These are phyloP conservation scores for Dryocosmus kuriphilus DNA, from an alignment of 2,888 invertebrate species.

Conservation along the genomic window DNA sequence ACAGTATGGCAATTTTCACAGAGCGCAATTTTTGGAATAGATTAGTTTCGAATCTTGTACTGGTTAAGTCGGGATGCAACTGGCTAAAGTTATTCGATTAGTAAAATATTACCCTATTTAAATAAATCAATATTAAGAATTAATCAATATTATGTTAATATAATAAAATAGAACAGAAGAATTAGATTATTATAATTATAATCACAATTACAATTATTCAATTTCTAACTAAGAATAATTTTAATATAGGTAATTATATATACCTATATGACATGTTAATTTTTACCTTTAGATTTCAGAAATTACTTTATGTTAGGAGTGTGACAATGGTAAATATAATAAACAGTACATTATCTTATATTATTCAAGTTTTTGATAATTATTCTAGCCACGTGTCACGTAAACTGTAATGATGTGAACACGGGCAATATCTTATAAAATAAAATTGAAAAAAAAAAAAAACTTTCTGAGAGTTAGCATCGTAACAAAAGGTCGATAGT, in stretches of 20 bases:
- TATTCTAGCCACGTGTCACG: background rate
- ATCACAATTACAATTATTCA: background rate
- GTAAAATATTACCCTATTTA: background rate
- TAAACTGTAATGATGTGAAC: background rate
- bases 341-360: too few species aligned
- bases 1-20: background rate
- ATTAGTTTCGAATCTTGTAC: background rate
- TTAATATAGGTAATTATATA: background rate
- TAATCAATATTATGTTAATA: background rate
- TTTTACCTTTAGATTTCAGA: background rate
- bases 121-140: background rate
- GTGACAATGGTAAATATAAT: too few species aligned
- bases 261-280: background rate
- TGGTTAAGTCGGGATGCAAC: conserved; percentile 1
- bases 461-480: background rate
- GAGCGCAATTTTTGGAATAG: background rate
- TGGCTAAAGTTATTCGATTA: background rate
- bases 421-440: background rate
- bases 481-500: background rate
- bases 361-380: background rate
- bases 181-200: background rate
- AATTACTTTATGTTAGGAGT: background rate
- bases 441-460: background rate
- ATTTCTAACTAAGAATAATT: background rate
- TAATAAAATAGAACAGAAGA: too few species aligned